Evolutionary conservation across 2,113 vertebrate genomes (phyloP), one percentile per base, ranked within the genome.

Genomic region (Vombatus ursinus): DNA sequence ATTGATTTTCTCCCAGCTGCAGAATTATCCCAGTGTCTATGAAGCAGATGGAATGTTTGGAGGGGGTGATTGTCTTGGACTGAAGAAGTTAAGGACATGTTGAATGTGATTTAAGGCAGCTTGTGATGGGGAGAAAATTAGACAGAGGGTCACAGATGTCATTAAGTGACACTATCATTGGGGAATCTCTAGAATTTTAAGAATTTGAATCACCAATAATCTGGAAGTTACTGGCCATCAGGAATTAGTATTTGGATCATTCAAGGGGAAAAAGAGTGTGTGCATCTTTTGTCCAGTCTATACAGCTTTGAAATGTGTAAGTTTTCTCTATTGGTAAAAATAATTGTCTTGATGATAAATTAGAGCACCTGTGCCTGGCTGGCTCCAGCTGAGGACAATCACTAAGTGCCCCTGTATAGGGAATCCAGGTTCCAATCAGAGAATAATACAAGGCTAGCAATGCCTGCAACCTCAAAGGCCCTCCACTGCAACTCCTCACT

Each of bases 1-100:
- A 94, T 96, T 97, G 93, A 95, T 96, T 95, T 97, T 91, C 97
- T 97, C 92, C 54, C 95, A 96, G 93, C 37, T 25, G 9, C 84
- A 26, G 90, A 89, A 95, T 95, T 96, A 94, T 96, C 94, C 96
- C 93, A 95, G 1, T 77, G 77, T 50, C 96, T 95, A 77, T 94
- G 92, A 95, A 94, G 48, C 93, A 94, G 95, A 93, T 96, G 61
- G 93, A 96, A 91, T 97, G 28, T 96, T 96, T 96, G 93, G 91
- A 96, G 50, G 94, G 92, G 48, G 49, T 89, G 93, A 97, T 91
- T 92, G 50, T 94, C 92, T 94, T 94, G 48, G 93, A 7, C 68
- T 96, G 93, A 97, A 94, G 90, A 94, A 96, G 91, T 90, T 96
- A 92, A 61, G 90, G 51, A 3, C 47, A 89, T 90, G 90, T 77